Percentiles rank a stretch among this genome's conserved stretches.
Conservation (phyloP, 2,888 invertebrate genomes). For the Subacronicta megacephala region DNA sequence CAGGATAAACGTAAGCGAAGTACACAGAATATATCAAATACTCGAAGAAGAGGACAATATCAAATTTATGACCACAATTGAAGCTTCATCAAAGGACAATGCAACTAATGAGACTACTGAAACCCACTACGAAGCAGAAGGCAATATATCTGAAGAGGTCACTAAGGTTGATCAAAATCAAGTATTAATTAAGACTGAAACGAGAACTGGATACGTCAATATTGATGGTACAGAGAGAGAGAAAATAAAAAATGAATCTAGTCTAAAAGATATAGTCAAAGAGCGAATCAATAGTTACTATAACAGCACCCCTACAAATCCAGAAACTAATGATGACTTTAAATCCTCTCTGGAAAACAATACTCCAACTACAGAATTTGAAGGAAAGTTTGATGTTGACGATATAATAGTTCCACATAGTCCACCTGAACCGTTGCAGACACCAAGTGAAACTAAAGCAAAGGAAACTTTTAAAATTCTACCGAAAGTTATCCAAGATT, state of each 20-base stretch:
- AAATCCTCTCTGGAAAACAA: conserved; percentile 41
- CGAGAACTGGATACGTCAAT: conserved; percentile 82
- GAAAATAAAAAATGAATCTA: conserved; percentile 74
- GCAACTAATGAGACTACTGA: conserved; percentile 45
- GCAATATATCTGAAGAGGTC: conserved; percentile 28
- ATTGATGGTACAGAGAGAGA: conserved; percentile 85
- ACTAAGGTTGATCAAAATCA: conserved; percentile 65
- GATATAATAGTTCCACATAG: conserved; percentile 78
- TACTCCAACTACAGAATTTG: conserved; percentile 34
- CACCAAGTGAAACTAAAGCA: conserved; percentile 76
- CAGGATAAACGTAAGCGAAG: conserved; percentile 86
- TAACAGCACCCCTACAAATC: conserved; percentile 61
- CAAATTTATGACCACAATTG: conserved; percentile 81
- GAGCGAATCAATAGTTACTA: conserved; percentile 74
- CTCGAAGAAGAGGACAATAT: conserved; percentile 86
- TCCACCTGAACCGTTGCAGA: conserved; percentile 65
- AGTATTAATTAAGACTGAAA: conserved; percentile 83
- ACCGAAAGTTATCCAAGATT: conserved; percentile 89
- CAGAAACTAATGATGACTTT: conserved; percentile 52
- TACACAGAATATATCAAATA: conserved; percentile 84
- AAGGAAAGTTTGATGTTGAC: conserved; percentile 74
- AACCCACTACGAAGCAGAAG: conserved; percentile 28
- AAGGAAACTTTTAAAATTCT: conserved; percentile 83
- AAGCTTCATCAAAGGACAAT: conserved; percentile 67
- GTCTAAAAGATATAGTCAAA: conserved; percentile 74